Conservation (phyloP, 2,888 invertebrate genomes). For the Rotaria macrura region DNA sequence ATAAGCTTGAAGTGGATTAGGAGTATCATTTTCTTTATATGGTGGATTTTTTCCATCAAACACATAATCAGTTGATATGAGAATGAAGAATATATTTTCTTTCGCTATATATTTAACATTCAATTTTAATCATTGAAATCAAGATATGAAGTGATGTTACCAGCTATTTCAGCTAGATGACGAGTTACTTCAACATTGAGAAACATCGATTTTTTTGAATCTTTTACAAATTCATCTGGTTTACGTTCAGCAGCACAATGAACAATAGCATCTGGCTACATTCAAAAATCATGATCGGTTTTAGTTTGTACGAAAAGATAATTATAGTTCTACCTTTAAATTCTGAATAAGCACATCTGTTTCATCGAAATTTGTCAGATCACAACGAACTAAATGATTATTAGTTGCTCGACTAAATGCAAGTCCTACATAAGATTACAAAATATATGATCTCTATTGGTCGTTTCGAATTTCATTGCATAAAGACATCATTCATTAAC, state of each 20-base stretch:
- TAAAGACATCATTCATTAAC: neutral
- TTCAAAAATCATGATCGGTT: slow-evolving; percentile 24
- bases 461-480: neutral
- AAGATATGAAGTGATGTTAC: slow-evolving; percentile 37
- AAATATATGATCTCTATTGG: neutral
- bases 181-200: slow-evolving; percentile 51
- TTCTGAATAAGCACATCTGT: slow-evolving; percentile 43
- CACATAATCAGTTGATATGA: slow-evolving; percentile 55
- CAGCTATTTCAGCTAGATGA: slow-evolving; percentile 43
- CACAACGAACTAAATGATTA: slow-evolving; percentile 43
- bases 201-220: slow-evolving; percentile 44
- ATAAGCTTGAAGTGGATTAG: slow-evolving; percentile 54
- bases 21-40: slow-evolving; percentile 46
- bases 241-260: slow-evolving; percentile 53
- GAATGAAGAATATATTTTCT: slow-evolving; percentile 48
- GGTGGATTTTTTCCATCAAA: slow-evolving; percentile 54
- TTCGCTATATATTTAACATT: slow-evolving; percentile 36
- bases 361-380: slow-evolving; percentile 46
- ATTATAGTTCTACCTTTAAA: slow-evolving; percentile 41
- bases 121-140: neutral
- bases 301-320: neutral
- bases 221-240: slow-evolving; percentile 52
- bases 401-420: slow-evolving; percentile 43
- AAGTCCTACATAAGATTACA: slow-evolving; percentile 37
- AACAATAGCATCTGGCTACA: slow-evolving; percentile 50